phyloP scores from a whole-genome alignment of 2,797 vertebrate genomes.

The Remorina albescens region DNA sequence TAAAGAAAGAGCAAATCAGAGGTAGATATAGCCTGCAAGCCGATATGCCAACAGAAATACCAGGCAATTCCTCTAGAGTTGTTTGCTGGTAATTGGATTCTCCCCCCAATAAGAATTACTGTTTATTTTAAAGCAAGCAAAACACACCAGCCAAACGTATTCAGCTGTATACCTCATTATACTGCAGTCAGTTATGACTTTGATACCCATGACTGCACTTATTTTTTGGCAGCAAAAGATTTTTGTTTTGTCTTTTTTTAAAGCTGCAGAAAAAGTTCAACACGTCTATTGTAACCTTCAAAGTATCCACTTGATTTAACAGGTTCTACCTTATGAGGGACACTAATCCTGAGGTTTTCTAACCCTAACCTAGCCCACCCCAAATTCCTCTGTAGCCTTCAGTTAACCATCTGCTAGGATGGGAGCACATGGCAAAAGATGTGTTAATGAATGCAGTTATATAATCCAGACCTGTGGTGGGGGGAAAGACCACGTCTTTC shows the following conservation, averaged over 20 bases:
- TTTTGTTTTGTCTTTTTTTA: conserved; percentile 1
- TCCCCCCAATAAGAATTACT: conserved; percentile 4
- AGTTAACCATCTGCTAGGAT: conserved; percentile 72
- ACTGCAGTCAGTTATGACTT: conserved; percentile 17
- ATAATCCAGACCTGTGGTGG: conserved; percentile 65
- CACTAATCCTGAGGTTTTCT: conserved; percentile 38
- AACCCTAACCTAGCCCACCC: not conserved
- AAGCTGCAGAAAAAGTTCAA: not conserved
- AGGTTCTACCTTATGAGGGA: conserved; percentile 22
- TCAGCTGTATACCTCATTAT: conserved; percentile 24
- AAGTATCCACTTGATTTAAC: conserved; percentile 50
- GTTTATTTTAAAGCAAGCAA: conserved; percentile 28
- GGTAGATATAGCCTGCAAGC: conserved; percentile 12
- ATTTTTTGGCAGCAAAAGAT: conserved; percentile 6
- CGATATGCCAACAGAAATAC: conserved; percentile 31
- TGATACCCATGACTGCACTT: not conserved
- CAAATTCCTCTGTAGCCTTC: conserved; percentile 52
- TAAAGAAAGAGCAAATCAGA: conserved; percentile 8
- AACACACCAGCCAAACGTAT: conserved; percentile 9
- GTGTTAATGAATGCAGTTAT: conserved; percentile 76
- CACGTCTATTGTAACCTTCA: conserved; percentile 1
- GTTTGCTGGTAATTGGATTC: conserved; percentile 35
- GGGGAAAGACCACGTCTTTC: conserved; percentile 46
- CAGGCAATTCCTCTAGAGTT: conserved; percentile 19
- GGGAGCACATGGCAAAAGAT: conserved; percentile 55